Evolutionary conservation across 1,140 invertebrate genomes (phyloP), one percentile per base, ranked within the genome.

Genomic region (Wasmannia auropunctata): DNA sequence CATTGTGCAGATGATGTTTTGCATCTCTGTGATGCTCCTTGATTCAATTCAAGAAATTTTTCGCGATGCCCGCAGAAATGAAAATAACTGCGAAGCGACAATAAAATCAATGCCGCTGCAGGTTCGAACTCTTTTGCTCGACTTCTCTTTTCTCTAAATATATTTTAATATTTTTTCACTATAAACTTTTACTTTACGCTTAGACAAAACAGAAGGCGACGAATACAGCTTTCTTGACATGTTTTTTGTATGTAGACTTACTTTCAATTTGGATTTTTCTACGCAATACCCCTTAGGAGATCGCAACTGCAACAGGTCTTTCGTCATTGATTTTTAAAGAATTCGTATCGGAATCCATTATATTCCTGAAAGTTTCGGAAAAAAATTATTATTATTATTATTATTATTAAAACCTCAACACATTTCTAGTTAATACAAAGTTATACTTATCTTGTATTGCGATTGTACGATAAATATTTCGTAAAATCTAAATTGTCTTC

Each of bases 371-470:
- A 87, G 46, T 67, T 80, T 65, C 0, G 80, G 16, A 69, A 75
- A 49, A 49, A 8, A 16, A 11, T n/a, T n/a, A n/a, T n/a, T n/a
- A n/a, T n/a, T n/a, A 80, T 51, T 6, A 76, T n/a, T 40, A 87
- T 87, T 85, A 88, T 88, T 76, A 87, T 72, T 65, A 14, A n/a
- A 25, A 2, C 8, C 43, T 31, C 31, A 8, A 60, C 16, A 37
- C 19, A 25, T 43, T n/a, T n/a, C n/a, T n/a, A 10, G 14, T 56
- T 72, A 85, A 65, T 51, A 62, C 31, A 51, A 63, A 58, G 2
- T n/a, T 74, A 89, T 89, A 88, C 81, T 88, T 89, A 85, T 67
- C 80, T 80, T 37, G 31, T 46, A 56, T 37, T 63, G 7, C 14
- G 1, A 58, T 19, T 79, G 58, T 51, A 34, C 6, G 16, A 51